Evolutionary conservation across 2,113 vertebrate genomes (phyloP).

Genomic region (Hystrix brachyura): DNA sequence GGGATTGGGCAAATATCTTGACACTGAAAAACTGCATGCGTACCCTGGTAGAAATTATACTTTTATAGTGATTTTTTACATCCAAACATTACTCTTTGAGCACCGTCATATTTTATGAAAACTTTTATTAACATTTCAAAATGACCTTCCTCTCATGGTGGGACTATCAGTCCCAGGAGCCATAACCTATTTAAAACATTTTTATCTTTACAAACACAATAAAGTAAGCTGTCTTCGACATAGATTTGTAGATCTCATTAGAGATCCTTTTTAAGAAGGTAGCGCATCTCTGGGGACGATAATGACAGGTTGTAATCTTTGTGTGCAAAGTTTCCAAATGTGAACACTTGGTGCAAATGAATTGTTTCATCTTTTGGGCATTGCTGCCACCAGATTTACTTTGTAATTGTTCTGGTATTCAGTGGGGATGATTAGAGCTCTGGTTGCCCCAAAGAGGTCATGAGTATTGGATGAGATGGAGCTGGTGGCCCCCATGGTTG

Average conservation of each 20-base stretch:
- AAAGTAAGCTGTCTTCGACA: constrained; percentile 85
- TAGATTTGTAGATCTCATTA: constrained; percentile 89
- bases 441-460: not conserved
- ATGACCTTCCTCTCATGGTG: constrained; percentile 85
- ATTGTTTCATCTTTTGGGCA: constrained; percentile 76
- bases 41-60: constrained; percentile 75
- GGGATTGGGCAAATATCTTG: constrained; percentile 72
- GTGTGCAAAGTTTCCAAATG: constrained; percentile 84
- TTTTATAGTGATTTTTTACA: constrained; percentile 83
- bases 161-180: constrained; percentile 86
- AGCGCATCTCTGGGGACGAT: constrained; percentile 79
- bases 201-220: constrained; percentile 89
- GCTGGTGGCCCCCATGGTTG: too few relatives aligned
- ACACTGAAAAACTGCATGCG: constrained; percentile 61
- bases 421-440: not conserved
- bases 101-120: constrained; percentile 87
- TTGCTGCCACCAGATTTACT: constrained; percentile 59
- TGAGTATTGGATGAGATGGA: not conserved
- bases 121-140: constrained; percentile 89
- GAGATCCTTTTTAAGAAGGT: constrained; percentile 87
- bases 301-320: constrained; percentile 85
- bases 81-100: constrained; percentile 83
- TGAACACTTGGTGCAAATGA: constrained; percentile 71
- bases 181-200: constrained; percentile 87
- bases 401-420: constrained; percentile 52